Evolutionary conservation across 1,140 invertebrate genomes (phyloP), one percentile per base, ranked within the genome.

Genomic region (Trichogramma pretiosum): DNA sequence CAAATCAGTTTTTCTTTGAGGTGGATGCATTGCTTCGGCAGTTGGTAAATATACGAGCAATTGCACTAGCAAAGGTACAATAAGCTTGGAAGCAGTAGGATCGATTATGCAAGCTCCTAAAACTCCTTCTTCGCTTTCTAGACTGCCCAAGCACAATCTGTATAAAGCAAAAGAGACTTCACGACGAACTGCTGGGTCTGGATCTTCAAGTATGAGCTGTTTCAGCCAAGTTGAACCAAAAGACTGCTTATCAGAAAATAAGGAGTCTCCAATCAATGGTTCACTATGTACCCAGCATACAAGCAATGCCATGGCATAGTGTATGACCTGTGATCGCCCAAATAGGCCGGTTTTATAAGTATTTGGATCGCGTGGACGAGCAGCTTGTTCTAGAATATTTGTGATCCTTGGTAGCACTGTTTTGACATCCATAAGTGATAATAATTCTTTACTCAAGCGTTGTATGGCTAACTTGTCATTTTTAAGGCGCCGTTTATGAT

Each of bases 91-190:
- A 9, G 50, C 28, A 0, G 48, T 42, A 1, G 47, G 19, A 9
- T 50, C 43, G 1, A 37, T 16, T 1, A 45, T 8, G 28, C 36
- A 45, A 37, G 76, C 74, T 30, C 73, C 69, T 16, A 74, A 65
- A 32, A 79, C 77, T 18, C 80, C 75, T 40, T 81, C 80, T 7
- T 64, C 60, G 8, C 73, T 76, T 18, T 71, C 75, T 16, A 77
- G 75, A 14, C 78, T 77, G 3, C 89, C 89, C 18, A 92, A 70
- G 63, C 87, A 93, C 30, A 93, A 68, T 41, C 85, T 77, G 64
- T 94, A 93, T 3, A 94, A 72, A 0, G 89, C 89, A 19, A 85
- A 85, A 64, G 90, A 93, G 1, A 89, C 86, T 71, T 95, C 91
- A 45, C 87, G 77, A 19, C 91, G 75, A 0, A 94, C 88, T 40